A percentile compares a stretch with the other conserved stretches of the same genome.
Conservation (phyloP, 1,140 invertebrate species). For the Wiebesia pumilae region DNA sequence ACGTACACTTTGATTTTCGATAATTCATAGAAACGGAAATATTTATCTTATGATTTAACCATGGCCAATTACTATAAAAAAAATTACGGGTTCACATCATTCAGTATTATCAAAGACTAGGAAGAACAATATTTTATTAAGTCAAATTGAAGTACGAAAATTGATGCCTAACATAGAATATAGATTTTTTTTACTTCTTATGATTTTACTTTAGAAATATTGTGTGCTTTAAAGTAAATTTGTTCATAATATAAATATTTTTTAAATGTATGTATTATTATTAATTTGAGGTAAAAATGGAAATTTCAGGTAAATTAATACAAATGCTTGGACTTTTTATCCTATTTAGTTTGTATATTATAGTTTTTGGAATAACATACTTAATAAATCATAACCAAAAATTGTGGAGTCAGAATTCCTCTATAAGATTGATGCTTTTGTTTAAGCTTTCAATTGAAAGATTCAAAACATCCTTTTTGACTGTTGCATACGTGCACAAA, state of each 20-base stretch:
- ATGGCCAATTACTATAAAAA: neutral
- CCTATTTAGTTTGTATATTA: no score
- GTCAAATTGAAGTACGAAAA: neutral
- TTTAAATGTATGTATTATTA: no score
- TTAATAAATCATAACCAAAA: neutral
- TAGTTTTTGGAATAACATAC: neutral
- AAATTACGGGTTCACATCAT: neutral
- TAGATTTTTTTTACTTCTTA: no score
- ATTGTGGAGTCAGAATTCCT: neutral
- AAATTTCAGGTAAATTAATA: no score
- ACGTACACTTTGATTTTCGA: neutral
- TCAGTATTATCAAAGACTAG: neutral
- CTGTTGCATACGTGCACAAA: neutral
- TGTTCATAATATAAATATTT: no score
- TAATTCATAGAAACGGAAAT: neutral
- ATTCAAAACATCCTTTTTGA: neutral
- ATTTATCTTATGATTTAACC: neutral
- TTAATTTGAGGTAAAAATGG: no score
- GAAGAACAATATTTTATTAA: neutral
- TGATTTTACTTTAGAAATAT: neutral
- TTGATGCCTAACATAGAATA: no score
- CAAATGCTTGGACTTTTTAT: no score
- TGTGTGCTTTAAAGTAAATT: neutral
- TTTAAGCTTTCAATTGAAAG: neutral
- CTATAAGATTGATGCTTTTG: neutral